These are phyloP conservation scores for Narcine bancroftii DNA, from an alignment of 2,113 vertebrate species.

Conservation along the genomic window DNA sequence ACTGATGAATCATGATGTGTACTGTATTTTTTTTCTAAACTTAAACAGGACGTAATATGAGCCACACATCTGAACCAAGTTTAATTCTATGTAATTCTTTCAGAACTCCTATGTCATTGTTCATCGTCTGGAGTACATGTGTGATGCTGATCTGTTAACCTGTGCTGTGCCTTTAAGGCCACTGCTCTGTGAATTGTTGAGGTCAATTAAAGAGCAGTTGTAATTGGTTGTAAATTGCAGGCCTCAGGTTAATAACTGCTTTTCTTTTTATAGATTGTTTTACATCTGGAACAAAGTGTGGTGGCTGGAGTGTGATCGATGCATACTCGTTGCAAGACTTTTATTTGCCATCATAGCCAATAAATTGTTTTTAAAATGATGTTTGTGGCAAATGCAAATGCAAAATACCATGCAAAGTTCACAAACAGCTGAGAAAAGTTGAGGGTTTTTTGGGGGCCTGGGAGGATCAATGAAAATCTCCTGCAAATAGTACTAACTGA, in stretches of 20 bases:
- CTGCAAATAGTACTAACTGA: neutral
- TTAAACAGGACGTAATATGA: neutral
- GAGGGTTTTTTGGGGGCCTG: neutral
- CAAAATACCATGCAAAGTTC: neutral
- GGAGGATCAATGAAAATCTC: no score
- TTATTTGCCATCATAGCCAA: neutral
- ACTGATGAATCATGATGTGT: no score
- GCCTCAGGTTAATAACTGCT: neutral
- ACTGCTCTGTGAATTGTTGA: neutral
- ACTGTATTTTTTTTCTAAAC: no score
- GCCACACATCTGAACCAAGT: neutral
- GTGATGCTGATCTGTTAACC: neutral
- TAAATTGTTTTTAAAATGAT: neutral
- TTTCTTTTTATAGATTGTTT: neutral
- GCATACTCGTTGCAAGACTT: neutral
- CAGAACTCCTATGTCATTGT: neutral
- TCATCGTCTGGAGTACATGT: neutral
- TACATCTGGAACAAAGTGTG: neutral
- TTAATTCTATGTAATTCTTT: neutral
- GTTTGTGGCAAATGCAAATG: neutral
- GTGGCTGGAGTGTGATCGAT: neutral
- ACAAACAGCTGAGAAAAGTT: neutral
- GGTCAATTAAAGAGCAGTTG: slow-evolving; percentile 21
- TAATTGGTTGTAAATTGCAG: slow-evolving; percentile 5
- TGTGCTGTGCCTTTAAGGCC: neutral